Base-by-base conservation (phyloP, 35 echinoderm and acorn worm species). In the Ophioderma brevispina region DNA sequence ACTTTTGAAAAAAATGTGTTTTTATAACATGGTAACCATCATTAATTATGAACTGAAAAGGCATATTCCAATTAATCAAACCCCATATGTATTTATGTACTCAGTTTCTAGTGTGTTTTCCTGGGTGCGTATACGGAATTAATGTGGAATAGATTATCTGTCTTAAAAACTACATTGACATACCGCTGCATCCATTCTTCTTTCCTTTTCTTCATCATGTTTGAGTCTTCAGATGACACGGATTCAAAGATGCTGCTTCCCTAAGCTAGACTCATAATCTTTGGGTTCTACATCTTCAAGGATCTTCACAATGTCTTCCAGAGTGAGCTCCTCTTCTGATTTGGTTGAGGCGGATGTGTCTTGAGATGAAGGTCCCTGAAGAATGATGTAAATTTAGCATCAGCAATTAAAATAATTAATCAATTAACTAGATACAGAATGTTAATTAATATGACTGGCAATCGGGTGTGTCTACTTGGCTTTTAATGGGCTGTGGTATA, bases 171-270 rank as follows among this genome's bases (percentile, higher is more conserved):
- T n/a, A n/a, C n/a, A n/a, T n/a, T n/a, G n/a, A 70, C 59, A 25
- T 30, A 70, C 59, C 18, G 21, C 78, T 80, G 75, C 39, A 38
- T 93, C 92, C 64, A 89, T 86, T 0, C 36, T 64, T 76, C 63
- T 46, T 93, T 37, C 6, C 38, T 31, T 55, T 92, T 49, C 25
- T 96, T 92, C 90, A 96, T 93, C 82, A 86, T 89, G 55, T 99
- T 80, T 34, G 94, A 49, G 37, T 92, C 94, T 99, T 23, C 95
- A 84, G 79, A 99, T 99, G 64, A 85, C 97, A 30, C 97, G 83
- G 91, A 99, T 37, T 99, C 97, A 89, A 78, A 93, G 79, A 99
- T 92, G 39, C 97, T 82, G 94, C 92, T 85, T 95, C 78, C 80
- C 86, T 95, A 23, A 99, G 81, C 4, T 88, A 31, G 55, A 90